Evolutionary conservation across 2,797 vertebrate genomes (phyloP).

Genomic region (Xyrichtys novacula): DNA sequence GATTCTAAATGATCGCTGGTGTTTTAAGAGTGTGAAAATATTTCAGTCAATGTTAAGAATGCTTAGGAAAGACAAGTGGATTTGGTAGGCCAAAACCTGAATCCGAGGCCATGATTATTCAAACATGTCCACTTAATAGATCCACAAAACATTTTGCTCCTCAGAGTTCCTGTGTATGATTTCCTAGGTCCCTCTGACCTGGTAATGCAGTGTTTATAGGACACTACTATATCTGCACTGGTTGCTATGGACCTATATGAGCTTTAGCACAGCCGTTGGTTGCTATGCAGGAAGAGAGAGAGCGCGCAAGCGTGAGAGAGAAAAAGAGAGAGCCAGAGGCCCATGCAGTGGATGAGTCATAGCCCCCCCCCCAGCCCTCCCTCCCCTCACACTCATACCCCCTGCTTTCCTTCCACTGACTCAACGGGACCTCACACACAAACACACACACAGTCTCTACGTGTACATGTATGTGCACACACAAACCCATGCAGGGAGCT

Average conservation of each 20-base stretch:
- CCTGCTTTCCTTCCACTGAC: constrained; percentile 69
- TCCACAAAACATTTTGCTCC: background rate
- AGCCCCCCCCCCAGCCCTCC: constrained; percentile 55
- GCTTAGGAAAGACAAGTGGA: background rate
- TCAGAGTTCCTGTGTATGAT: constrained; percentile 8
- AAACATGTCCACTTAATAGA: background rate
- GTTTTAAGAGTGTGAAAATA: no score
- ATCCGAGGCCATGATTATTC: background rate
- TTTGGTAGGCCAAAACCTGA: no score
- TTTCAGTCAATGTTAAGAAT: no score
- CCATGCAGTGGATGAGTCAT: constrained; percentile 80
- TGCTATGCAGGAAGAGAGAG: constrained; percentile 68
- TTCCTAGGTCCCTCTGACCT: constrained; percentile 45
- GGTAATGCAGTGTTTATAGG: constrained; percentile 48
- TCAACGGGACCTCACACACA: constrained; percentile 62
- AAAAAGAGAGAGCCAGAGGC: constrained; percentile 63
- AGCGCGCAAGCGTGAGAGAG: constrained; percentile 27
- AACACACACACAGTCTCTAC: background rate
- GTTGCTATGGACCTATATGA: constrained; percentile 70
- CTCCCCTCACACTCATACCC: constrained; percentile 58
- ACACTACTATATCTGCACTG: constrained; percentile 37
- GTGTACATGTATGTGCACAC: constrained; percentile 13
- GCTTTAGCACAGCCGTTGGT: constrained; percentile 72
- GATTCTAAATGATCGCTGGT: no score
- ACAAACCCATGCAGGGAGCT: constrained; percentile 32